Evolutionary conservation across 2,888 invertebrate species (phyloP).

Genomic region (Oligia fasciuncula): DNA sequence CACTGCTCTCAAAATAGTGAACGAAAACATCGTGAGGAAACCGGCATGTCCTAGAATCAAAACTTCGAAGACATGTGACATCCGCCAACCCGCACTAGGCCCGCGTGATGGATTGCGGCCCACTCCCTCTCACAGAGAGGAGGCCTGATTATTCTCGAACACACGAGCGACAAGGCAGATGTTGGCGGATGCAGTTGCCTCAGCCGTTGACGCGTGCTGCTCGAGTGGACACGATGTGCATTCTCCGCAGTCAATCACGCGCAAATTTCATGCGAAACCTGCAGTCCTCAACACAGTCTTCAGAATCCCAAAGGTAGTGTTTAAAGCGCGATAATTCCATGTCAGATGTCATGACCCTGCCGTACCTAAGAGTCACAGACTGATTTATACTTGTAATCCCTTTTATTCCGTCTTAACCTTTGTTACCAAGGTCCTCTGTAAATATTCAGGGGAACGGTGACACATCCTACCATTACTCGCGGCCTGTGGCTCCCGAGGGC

Average conservation of each 20-base stretch:
- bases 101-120: too few species aligned
- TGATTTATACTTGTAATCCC: not conserved
- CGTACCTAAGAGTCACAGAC: not conserved
- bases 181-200: too few species aligned
- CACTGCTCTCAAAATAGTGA: too few species aligned
- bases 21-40: too few species aligned
- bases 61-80: too few species aligned
- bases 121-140: too few species aligned
- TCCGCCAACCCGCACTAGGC: too few species aligned
- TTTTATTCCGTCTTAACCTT: constrained; percentile 12
- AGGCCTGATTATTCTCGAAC: not conserved
- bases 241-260: not conserved
- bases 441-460: constrained; percentile 47
- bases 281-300: not conserved
- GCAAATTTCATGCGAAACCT: not conserved
- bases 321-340: not conserved
- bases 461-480: constrained; percentile 34
- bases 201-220: not conserved
- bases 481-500: constrained; percentile 44
- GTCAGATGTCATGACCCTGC: not conserved
- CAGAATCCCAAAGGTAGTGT: not conserved
- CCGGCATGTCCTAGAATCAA: too few species aligned
- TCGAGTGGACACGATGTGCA: not conserved
- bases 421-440: constrained; percentile 8
- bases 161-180: not conserved